Percentiles rank a stretch among this genome's conserved stretches.
Evolutionary conservation across 2,113 vertebrate genomes (phyloP).

Genomic region (Sebastes fasciatus): DNA sequence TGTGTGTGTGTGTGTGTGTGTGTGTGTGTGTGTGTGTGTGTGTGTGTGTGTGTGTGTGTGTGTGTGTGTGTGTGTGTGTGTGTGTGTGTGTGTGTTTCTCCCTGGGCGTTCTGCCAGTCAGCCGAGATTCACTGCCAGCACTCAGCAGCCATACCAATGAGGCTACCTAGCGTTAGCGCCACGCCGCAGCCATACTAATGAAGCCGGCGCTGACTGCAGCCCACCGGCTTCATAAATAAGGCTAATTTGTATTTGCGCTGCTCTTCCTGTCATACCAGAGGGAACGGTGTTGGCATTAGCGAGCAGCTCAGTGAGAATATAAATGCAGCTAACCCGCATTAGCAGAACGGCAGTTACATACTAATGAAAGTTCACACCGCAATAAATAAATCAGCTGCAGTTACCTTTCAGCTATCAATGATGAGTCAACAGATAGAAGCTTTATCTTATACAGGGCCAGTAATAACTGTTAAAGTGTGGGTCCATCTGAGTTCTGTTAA

Average conservation of each 20-base stretch:
- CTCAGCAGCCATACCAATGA: conserved; percentile 74
- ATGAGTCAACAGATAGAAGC: no score
- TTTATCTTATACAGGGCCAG: no score
- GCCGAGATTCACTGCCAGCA: conserved; percentile 59
- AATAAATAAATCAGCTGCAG: not conserved
- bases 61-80: conserved; percentile 46
- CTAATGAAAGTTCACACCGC: conserved; percentile 2
- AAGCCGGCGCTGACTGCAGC: conserved; percentile 44
- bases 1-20: not conserved
- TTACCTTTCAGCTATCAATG: no score
- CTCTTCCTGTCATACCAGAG: not conserved
- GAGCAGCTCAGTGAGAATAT: conserved; percentile 18
- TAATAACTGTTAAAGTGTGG: no score
- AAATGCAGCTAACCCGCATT: conserved; percentile 31
- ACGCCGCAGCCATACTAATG: conserved; percentile 57
- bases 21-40: not conserved
- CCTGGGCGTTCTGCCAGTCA: conserved; percentile 69
- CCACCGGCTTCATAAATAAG: conserved; percentile 34
- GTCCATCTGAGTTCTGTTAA: no score
- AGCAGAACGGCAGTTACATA: conserved; percentile 4
- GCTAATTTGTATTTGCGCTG: conserved; percentile 38
- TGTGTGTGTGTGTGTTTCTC: conserved; percentile 25
- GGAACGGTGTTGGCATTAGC: conserved; percentile 11
- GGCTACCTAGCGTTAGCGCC: conserved; percentile 55
- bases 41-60: conserved; percentile 31